phyloP scores from a whole-genome alignment of 2,797 vertebrate genomes.

The Coreius guichenoti region DNA sequence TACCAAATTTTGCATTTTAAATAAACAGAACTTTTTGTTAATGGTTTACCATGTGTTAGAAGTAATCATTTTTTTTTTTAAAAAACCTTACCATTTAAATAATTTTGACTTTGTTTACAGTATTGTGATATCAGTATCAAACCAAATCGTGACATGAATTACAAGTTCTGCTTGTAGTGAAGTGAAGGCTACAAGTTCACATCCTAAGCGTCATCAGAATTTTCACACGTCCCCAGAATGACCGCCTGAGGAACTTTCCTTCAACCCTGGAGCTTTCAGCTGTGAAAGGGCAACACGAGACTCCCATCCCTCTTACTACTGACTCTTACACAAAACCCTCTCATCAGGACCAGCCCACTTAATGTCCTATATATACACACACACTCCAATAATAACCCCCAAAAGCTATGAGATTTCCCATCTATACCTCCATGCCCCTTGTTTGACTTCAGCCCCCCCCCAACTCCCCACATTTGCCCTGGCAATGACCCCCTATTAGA shows the following conservation, averaged over 20 bases:
- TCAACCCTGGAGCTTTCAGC: constrained; percentile 77
- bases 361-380: constrained; percentile 47
- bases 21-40: background rate
- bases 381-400: constrained; percentile 68
- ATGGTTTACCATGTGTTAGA: background rate
- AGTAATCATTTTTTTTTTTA: no score
- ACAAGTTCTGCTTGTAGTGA: no score
- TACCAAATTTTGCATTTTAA: background rate
- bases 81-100: background rate
- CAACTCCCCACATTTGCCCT: constrained; percentile 75
- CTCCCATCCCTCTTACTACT: constrained; percentile 72
- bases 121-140: background rate
- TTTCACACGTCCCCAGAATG: constrained; percentile 73
- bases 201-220: background rate
- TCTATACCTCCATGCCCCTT: constrained; percentile 80
- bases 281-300: constrained; percentile 73
- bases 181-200: background rate
- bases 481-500: constrained; percentile 81
- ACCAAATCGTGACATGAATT: background rate
- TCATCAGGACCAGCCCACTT: constrained; percentile 46
- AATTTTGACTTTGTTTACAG: background rate
- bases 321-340: constrained; percentile 67
- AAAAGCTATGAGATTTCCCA: constrained; percentile 80
- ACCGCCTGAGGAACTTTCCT: constrained; percentile 74
- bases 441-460: constrained; percentile 78